Base-by-base conservation (phyloP, 37 sponge, comb jelly and placozoan species). In the Eunapius fragilis region DNA sequence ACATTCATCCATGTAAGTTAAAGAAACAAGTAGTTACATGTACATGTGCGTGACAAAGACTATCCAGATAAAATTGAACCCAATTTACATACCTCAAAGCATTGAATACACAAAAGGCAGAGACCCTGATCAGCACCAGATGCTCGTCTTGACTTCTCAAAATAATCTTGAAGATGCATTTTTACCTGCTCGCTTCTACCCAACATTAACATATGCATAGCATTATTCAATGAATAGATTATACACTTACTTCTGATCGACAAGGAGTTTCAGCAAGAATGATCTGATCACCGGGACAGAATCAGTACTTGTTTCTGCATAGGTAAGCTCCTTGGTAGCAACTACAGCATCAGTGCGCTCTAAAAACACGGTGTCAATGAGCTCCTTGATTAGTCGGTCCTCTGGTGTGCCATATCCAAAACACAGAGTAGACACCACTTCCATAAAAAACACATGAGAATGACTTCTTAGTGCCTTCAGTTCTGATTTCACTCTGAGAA, bases 371-470 rank as follows among this genome's bases (percentile, higher is more conserved):
- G 68, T 82, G 48, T 86, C 74, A 58, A 93, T 68, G 3, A 93
- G 80, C 70, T 58, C 67, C 28, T 82, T 70, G 69, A 89, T 79
- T 14, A 93, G 93, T 0, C 68, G 87, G 69, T 78, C 79, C 71
- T 89, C 82, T 31, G 93, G 93, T 31, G 87, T 75, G 32, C 49
- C 75, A 25, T 67, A 32, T 22, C 93, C 93, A 83, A 93, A 93
- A 67, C 93, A 93, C n/a, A 93, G 80, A 10, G 70, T 48, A 49
- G 88, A 88, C 13, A 90, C 80, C 45, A 90, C 79, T 69, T 94
- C 91, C 77, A 88, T 82, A 67, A 90, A 90, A 68, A 84, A 90
- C 0, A n/a, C 33, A 14, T 69, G 50, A 81, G 86, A 85, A 75
- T 35, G 38, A 27, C 80, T 75, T 22, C 49, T 36, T 35, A 90